Evolutionary conservation across 2,113 vertebrate genomes (phyloP).

Genomic region (Pteronura brasiliensis): DNA sequence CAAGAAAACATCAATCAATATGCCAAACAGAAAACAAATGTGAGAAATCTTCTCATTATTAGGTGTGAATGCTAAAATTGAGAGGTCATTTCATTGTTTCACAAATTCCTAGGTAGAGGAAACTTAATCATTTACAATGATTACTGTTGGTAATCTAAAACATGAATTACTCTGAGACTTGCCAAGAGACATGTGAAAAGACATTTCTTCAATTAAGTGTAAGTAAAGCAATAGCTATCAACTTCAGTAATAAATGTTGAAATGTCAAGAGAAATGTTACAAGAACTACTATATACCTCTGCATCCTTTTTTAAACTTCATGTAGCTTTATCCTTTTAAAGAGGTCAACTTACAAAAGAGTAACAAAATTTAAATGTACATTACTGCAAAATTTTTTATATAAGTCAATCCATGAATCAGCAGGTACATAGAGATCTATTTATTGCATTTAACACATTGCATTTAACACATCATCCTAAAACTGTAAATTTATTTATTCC

Average conservation of each 20-base stretch:
- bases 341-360: neutral
- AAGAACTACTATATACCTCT: neutral
- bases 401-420: neutral
- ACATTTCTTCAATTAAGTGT: neutral
- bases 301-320: neutral
- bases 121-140: slow-evolving; percentile 18
- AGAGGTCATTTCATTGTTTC: slow-evolving; percentile 20
- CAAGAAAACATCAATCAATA: neutral
- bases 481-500: neutral
- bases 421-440: neutral
- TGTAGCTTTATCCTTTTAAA: neutral
- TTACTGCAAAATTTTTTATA: neutral
- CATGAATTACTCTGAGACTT: neutral
- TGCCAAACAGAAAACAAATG: slow-evolving; percentile 28
- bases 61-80: slow-evolving; percentile 20
- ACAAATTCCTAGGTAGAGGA: neutral
- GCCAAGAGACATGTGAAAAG: neutral
- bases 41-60: slow-evolving; percentile 32
- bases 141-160: neutral
- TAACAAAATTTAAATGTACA: neutral
- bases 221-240: slow-evolving; percentile 22
- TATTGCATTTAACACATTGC: neutral
- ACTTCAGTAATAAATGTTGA: slow-evolving; percentile 13
- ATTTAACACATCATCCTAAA: neutral
- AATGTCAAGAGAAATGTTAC: neutral